Conservation (phyloP, 2,797 vertebrate species). For the Cetoscarus ocellatus region DNA sequence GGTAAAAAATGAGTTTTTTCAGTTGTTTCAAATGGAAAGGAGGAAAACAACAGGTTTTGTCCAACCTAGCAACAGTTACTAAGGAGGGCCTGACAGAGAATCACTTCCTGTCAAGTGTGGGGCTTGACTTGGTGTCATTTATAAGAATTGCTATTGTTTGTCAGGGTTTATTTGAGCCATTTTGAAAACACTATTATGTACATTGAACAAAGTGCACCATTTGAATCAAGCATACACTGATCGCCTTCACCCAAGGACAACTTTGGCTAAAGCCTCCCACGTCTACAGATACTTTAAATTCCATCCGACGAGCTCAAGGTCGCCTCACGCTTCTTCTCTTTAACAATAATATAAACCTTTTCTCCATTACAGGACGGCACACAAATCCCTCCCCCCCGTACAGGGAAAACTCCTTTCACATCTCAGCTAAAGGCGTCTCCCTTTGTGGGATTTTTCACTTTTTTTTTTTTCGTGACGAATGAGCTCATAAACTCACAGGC, state of each 20-base stretch:
- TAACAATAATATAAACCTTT: constrained; percentile 11
- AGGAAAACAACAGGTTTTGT: too few relatives aligned
- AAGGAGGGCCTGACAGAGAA: too few relatives aligned
- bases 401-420: constrained; percentile 15
- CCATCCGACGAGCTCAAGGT: constrained; percentile 63
- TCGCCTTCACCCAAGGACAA: constrained; percentile 35
- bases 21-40: too few relatives aligned
- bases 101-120: too few relatives aligned
- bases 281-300: constrained; percentile 49
- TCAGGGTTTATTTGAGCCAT: too few relatives aligned
- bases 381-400: neutral
- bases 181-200: neutral
- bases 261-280: constrained; percentile 62
- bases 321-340: constrained; percentile 10
- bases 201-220: constrained; percentile 19
- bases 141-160: too few relatives aligned
- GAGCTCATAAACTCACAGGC: constrained; percentile 16
- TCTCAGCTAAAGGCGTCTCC: constrained; percentile 8
- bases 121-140: too few relatives aligned
- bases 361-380: constrained; percentile 13
- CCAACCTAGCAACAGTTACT: too few relatives aligned
- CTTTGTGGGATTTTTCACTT: neutral
- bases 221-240: neutral
- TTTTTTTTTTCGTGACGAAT: neutral
- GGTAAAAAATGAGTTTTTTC: too few relatives aligned